These are phyloP conservation scores for Dolichoris vasculosae DNA, from an alignment of 1,140 invertebrate genomes.

Conservation along the genomic window DNA sequence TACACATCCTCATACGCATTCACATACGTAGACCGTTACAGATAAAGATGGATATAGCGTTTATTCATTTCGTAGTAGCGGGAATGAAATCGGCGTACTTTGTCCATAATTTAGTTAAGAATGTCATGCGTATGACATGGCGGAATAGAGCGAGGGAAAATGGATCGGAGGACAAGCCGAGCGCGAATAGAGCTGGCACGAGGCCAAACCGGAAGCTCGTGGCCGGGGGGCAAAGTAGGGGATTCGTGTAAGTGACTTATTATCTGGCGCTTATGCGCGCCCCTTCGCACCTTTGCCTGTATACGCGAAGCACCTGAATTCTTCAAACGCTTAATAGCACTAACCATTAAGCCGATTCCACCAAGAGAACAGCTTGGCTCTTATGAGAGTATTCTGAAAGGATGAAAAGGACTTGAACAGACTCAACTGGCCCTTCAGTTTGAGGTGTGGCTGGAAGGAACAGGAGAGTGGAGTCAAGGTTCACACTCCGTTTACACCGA, in stretches of 20 bases:
- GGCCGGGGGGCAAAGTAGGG: background rate
- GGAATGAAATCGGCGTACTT: constrained; percentile 62
- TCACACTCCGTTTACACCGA: background rate
- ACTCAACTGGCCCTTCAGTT: background rate
- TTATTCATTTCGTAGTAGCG: background rate
- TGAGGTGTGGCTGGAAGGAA: too few relatives aligned
- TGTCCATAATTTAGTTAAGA: constrained; percentile 73
- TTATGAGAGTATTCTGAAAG: background rate
- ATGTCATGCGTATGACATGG: constrained; percentile 70
- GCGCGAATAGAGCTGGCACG: constrained; percentile 69
- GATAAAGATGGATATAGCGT: background rate
- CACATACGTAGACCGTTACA: background rate
- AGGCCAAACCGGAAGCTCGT: constrained; percentile 58
- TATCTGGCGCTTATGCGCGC: constrained; percentile 67
- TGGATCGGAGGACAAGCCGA: constrained; percentile 62
- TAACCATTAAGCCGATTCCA: constrained; percentile 57
- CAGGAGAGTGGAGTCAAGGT: background rate
- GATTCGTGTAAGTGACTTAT: constrained; percentile 68
- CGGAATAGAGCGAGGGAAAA: constrained; percentile 62
- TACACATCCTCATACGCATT: background rate
- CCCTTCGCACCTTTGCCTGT: background rate
- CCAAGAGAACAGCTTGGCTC: background rate
- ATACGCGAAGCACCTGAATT: constrained; percentile 12
- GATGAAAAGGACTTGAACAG: background rate
- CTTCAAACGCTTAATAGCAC: constrained; percentile 55